Percentiles rank a stretch among this genome's conserved stretches.
These are phyloP conservation scores for Gyps fulvus DNA, from an alignment of 2,113 vertebrate genomes.

Conservation along the genomic window DNA sequence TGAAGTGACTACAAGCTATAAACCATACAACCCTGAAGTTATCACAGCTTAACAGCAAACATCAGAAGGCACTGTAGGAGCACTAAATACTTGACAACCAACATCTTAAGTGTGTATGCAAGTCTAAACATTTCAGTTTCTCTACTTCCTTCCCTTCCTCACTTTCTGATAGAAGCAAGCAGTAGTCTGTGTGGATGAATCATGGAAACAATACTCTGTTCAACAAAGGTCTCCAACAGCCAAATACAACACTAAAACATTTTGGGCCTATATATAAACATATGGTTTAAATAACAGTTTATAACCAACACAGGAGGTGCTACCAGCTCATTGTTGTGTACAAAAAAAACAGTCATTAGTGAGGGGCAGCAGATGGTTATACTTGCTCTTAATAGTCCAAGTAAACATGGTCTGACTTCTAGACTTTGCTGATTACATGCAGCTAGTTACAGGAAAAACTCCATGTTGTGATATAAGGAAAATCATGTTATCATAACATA, in stretches of 20 bases:
- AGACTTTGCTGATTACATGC: not conserved
- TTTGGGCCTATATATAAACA: not conserved
- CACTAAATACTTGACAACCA: not conserved
- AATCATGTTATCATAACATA: not conserved
- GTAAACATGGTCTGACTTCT: not conserved
- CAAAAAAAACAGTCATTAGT: not conserved
- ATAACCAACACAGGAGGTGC: not conserved
- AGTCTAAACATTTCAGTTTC: not conserved
- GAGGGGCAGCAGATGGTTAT: not conserved
- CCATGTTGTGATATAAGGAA: not conserved
- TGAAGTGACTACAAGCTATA: not conserved
- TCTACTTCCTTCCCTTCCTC: not conserved
- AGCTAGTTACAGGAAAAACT: not conserved
- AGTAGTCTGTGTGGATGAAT: not conserved
- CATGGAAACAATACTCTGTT: not conserved
- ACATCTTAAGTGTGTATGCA: not conserved
- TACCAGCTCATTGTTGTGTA: not conserved
- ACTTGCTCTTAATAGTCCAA: not conserved
- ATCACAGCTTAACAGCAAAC: not conserved
- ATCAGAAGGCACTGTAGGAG: not conserved
- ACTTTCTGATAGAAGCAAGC: not conserved
- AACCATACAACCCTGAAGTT: not conserved
- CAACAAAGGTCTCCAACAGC: not conserved
- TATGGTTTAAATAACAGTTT: not conserved
- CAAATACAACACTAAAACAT: not conserved